phyloP scores from a whole-genome alignment of 92 coral and sea anemone species.

The Paragorgia papillata region DNA sequence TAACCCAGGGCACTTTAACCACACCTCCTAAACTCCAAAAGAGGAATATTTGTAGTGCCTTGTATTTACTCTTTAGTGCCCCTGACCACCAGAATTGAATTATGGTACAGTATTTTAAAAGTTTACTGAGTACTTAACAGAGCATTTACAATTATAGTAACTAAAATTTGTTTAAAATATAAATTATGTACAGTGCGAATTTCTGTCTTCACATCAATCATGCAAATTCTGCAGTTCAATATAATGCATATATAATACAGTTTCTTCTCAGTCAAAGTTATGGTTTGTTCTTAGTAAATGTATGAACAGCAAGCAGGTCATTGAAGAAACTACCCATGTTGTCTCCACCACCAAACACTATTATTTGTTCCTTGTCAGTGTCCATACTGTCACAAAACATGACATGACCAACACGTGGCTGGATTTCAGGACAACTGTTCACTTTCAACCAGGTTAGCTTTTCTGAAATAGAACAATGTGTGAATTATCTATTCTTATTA shows the following conservation, averaged over 20 bases:
- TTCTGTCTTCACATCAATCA: background rate
- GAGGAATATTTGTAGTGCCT: no score
- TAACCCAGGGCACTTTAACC: no score
- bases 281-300: no score
- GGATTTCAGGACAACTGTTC: constrained; percentile 50
- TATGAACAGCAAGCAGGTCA: constrained; percentile 52
- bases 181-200: background rate
- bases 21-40: no score
- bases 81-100: no score
- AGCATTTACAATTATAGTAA: background rate
- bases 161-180: background rate
- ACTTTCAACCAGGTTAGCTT: constrained; percentile 73
- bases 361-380: constrained; percentile 49
- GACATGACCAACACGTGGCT: constrained; percentile 85
- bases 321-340: constrained; percentile 77
- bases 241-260: no score
- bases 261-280: no score
- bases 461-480: constrained; percentile 41
- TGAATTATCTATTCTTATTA: no score
- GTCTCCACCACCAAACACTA: constrained; percentile 94
- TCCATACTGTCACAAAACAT: constrained; percentile 46
- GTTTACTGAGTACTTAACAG: no score
- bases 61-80: no score
- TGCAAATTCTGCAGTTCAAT: background rate
- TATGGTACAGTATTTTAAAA: background rate